Evolutionary conservation across 2,113 vertebrate genomes (phyloP), one percentile per base, ranked within the genome.

Genomic region (Verasper variegatus): DNA sequence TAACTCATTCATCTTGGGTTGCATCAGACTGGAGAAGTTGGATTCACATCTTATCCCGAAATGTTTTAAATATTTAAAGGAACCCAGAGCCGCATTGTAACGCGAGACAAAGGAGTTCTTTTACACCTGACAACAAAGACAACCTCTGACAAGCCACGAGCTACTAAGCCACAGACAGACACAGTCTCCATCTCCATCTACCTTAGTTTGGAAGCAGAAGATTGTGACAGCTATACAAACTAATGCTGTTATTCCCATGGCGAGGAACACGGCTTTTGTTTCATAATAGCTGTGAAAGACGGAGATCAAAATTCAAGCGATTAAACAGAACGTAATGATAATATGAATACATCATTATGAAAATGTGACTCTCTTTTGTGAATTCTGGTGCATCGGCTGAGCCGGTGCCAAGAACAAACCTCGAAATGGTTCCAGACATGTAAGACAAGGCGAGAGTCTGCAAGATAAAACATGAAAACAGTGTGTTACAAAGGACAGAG

Each of bases 181-280:
- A 58, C 26, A 45, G 24, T 77, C 74, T 63, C 77, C 60, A 37
- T 71, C 71, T 78, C 21, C 51, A 47, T 75, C 93, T 92, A 96
- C 98, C 97, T 98, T 98, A 60, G 97, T 99, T 92, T 99, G 97
- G 91, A 98, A 98, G 94, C 97, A 97, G 95, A 99, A 99, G 92
- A 98, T 65, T 54, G 97, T 98, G 79, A 99, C 96, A 0, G 93
- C 60, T 24, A 97, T 89, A 86, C 97, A 95, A 64, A 98, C 96
- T 0, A 97, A 81, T 2, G 95, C 95, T 0, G 97, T 98, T 93
- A 99, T 97, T 72, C 95, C 88, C 89, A 97, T 93, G 23, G 96
- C 94, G 0, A 99, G 87, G 75, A 99, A 91, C 86, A 99, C 97
- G 0, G 96, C 96, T 18, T 93, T 96, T 2, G 97, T 97, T 1